Percentiles rank a stretch among this genome's conserved stretches.
Evolutionary conservation across 2,113 vertebrate genomes (phyloP).

Genomic region (Arvicanthis niloticus): DNA sequence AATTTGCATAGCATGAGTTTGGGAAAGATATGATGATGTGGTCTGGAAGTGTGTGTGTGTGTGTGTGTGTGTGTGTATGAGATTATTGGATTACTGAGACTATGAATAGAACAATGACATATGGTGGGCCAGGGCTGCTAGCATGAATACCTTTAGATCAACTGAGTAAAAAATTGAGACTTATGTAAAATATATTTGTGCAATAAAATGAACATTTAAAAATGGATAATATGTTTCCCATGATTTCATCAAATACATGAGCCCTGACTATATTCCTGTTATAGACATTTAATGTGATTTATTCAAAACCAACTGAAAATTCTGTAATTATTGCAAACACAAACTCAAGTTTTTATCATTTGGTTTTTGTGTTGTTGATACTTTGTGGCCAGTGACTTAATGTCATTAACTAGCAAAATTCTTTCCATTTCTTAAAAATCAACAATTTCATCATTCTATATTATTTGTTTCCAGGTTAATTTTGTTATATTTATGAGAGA

Average conservation of each 20-base stretch:
- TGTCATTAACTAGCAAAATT: background rate
- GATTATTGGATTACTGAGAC: background rate
- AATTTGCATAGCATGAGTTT: background rate
- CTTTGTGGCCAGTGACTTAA: too few species aligned
- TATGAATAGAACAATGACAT: background rate
- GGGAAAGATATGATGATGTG: background rate
- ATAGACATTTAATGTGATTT: too few species aligned
- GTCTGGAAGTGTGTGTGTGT: background rate
- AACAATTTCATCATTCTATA: background rate
- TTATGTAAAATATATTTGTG: background rate
- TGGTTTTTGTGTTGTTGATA: background rate
- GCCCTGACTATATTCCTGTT: too few species aligned
- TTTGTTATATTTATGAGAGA: background rate
- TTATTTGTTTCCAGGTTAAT: background rate
- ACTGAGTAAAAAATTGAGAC: background rate
- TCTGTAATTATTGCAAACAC: too few species aligned
- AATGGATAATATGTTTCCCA: too few species aligned
- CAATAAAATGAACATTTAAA: background rate
- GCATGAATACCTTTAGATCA: background rate
- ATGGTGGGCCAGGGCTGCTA: fast-evolving
- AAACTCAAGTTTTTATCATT: too few species aligned
- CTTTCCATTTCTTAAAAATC: background rate
- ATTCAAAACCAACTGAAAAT: too few species aligned
- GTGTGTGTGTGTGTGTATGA: background rate
- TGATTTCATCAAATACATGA: too few species aligned